A percentile compares a stretch with the other conserved stretches of the same genome.
These are phyloP conservation scores for Vombatus ursinus DNA, from an alignment of 2,113 vertebrate genomes.

Conservation along the genomic window DNA sequence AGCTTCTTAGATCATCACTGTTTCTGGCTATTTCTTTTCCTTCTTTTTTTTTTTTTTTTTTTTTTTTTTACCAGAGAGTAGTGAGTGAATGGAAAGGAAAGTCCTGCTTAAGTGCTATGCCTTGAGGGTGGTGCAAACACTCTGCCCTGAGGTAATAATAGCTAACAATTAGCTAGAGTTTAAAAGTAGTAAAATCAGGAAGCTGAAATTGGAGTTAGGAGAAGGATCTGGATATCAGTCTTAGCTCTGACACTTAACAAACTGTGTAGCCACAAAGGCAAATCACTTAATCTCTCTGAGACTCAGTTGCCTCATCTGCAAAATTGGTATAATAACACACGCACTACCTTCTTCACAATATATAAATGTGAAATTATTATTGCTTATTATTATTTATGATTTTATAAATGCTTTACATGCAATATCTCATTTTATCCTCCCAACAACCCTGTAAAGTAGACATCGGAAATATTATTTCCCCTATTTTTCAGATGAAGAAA, in stretches of 20 bases:
- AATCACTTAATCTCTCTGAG: neutral
- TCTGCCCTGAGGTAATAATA: neutral
- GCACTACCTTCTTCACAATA: neutral
- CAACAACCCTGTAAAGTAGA: neutral
- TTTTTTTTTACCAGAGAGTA: neutral
- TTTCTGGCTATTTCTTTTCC: neutral
- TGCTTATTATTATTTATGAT: neutral
- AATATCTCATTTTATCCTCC: neutral
- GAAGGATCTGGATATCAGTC: neutral
- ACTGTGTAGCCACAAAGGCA: neutral
- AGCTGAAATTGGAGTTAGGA: neutral
- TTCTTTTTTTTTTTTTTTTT: neutral
- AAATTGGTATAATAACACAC: neutral
- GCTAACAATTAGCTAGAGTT: neutral
- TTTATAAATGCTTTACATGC: neutral
- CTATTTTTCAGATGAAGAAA: neutral
- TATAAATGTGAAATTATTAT: neutral
- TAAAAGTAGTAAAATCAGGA: neutral
- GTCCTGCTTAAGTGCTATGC: neutral
- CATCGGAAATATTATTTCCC: neutral
- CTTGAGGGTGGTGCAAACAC: neutral
- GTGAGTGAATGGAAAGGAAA: neutral
- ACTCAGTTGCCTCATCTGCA: neutral
- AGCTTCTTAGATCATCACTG: neutral
- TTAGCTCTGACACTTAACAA: neutral